Percentiles rank a stretch among this genome's conserved stretches.
Conservation (phyloP, 2,113 vertebrate genomes). For the Rhombomys opimus region DNA sequence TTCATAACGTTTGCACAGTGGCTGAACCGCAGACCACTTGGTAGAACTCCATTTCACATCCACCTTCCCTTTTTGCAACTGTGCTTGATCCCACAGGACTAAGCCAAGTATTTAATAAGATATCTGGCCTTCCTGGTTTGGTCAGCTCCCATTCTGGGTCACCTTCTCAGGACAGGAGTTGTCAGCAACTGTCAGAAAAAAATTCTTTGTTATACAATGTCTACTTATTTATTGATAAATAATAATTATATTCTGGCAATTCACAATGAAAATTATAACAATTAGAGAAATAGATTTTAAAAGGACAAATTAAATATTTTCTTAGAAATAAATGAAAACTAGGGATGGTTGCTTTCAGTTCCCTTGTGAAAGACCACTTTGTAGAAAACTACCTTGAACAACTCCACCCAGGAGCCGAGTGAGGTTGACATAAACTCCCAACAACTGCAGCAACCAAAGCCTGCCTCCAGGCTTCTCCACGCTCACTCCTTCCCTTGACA, state of each 20-base stretch:
- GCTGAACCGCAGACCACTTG: not conserved
- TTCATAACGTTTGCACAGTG: not conserved
- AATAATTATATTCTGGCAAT: not conserved
- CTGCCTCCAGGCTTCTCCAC: accelerated
- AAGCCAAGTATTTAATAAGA: not conserved
- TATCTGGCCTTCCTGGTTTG: not conserved
- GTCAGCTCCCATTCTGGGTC: not conserved
- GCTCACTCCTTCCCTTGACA: not conserved
- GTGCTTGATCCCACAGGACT: not conserved
- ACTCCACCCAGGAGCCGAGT: not conserved
- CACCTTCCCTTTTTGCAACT: not conserved
- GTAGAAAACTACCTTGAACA: not conserved
- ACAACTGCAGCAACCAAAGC: no score
- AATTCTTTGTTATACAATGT: not conserved
- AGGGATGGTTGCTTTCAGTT: not conserved
- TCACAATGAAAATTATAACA: not conserved
- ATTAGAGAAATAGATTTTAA: not conserved
- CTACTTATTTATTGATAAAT: not conserved
- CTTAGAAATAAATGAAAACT: not conserved
- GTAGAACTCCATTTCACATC: not conserved
- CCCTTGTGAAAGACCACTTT: not conserved
- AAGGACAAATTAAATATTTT: not conserved
- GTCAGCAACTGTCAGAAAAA: not conserved
- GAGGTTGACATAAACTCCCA: accelerated
- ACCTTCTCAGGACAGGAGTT: not conserved